Percentiles rank a stretch among this genome's conserved stretches.
Conservation (phyloP, 2,797 vertebrate species). For the Taeniopygia guttata region DNA sequence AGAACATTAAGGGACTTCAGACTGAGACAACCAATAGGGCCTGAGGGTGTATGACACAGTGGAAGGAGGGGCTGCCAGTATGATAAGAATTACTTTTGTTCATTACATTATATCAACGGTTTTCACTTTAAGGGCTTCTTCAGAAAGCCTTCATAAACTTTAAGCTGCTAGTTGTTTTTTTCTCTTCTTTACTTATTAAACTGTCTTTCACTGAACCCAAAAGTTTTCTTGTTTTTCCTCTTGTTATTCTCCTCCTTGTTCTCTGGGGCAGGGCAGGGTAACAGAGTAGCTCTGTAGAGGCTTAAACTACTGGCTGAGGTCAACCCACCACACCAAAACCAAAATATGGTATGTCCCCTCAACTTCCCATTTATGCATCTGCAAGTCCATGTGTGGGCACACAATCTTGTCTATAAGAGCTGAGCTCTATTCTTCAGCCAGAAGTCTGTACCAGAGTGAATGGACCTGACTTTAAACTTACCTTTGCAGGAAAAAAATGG, state of each 20-base stretch:
- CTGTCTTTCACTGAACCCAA: neutral
- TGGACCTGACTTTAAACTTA: neutral
- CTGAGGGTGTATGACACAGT: neutral
- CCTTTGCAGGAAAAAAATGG: neutral
- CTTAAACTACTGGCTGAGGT: neutral
- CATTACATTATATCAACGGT: neutral
- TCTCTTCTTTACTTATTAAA: neutral
- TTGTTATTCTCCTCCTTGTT: neutral
- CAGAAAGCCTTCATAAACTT: neutral
- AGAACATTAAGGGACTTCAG: neutral
- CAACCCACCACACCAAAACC: neutral
- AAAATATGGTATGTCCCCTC: neutral
- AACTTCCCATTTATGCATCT: neutral
- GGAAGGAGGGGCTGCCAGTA: neutral
- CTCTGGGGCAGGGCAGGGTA: neutral
- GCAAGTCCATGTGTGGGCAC: neutral
- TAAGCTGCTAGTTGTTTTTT: neutral
- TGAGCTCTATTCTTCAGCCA: neutral
- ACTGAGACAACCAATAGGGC: neutral
- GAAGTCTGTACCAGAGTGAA: neutral
- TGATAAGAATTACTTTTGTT: neutral
- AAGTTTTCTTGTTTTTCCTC: neutral
- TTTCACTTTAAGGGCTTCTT: neutral
- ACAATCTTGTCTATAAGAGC: neutral
- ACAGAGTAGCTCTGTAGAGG: accelerated